phyloP scores from a whole-genome alignment of 2,888 invertebrate species.

The Pollenia amentaria region DNA sequence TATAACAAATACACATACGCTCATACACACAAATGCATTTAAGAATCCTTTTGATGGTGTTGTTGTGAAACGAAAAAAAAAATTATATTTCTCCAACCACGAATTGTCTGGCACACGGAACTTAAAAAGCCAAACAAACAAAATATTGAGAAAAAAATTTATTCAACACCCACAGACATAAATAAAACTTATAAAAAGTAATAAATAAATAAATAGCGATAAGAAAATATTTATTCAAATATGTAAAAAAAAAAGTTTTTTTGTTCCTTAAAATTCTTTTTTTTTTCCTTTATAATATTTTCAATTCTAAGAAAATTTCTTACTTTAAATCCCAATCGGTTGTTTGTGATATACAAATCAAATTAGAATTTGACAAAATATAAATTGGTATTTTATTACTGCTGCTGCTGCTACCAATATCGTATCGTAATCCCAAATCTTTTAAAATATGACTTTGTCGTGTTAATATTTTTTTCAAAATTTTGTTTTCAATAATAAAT shows the following conservation, averaged over 20 bases:
- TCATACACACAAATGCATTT: not conserved
- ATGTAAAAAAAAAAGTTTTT: constrained; percentile 7
- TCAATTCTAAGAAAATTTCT: not conserved
- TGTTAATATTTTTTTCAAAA: constrained; percentile 9
- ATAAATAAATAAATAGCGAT: constrained; percentile 53
- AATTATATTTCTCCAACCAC: too few relatives aligned
- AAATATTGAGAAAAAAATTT: not conserved
- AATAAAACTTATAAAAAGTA: constrained; percentile 26
- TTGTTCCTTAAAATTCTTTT: too few relatives aligned
- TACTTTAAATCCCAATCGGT: not conserved
- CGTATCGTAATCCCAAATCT: constrained; percentile 39
- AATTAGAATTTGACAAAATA: constrained; percentile 45
- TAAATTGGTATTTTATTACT: constrained; percentile 56
- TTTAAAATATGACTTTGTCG: constrained; percentile 37
- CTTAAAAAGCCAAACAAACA: not conserved
- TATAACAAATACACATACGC: not conserved
- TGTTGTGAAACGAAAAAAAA: too few relatives aligned
- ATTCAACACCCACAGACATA: not conserved
- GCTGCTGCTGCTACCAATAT: not conserved
- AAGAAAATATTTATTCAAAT: constrained; percentile 26
- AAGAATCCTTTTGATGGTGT: too few relatives aligned
- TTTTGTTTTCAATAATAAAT: not conserved
- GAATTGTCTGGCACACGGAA: too few relatives aligned
- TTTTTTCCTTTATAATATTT: too few relatives aligned
- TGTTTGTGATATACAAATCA: constrained; percentile 16